Evolutionary conservation across 2,113 vertebrate species (phyloP).

Genomic region (Pseudorhombus dupliciocellatus): DNA sequence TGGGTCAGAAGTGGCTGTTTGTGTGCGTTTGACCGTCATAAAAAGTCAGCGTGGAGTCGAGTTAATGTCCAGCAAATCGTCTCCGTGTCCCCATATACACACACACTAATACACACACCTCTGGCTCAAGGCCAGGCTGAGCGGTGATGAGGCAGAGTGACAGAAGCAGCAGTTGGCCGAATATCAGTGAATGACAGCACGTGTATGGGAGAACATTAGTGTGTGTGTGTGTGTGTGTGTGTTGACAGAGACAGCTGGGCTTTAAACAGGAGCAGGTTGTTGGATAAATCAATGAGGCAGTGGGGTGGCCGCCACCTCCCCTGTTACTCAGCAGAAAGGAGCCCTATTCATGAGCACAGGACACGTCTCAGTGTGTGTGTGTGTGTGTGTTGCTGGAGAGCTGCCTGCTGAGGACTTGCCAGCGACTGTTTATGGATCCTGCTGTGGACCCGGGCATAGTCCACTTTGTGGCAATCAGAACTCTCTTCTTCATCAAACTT

Average conservation of each 20-base stretch:
- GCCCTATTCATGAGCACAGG: constrained; percentile 56
- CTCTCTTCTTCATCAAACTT: constrained; percentile 40
- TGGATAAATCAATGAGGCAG: constrained; percentile 73
- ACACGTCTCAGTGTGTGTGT: constrained; percentile 48
- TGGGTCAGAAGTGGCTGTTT: constrained; percentile 36
- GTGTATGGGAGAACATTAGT: constrained; percentile 17
- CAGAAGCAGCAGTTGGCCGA: constrained; percentile 61
- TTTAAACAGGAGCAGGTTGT: constrained; percentile 71
- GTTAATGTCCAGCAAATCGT: constrained; percentile 49
- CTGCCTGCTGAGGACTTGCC: constrained; percentile 55
- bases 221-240: constrained; percentile 36
- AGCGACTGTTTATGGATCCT: constrained; percentile 50
- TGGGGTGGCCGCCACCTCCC: constrained; percentile 66
- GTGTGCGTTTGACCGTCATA: constrained; percentile 31
- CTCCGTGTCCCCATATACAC: constrained; percentile 18
- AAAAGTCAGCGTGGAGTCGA: constrained; percentile 48
- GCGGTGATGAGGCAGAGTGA: constrained; percentile 45
- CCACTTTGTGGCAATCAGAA: constrained; percentile 42
- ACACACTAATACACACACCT: constrained; percentile 21
- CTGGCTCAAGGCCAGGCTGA: constrained; percentile 50
- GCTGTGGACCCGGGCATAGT: constrained; percentile 37
- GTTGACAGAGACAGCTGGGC: constrained; percentile 71
- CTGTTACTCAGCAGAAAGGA: constrained; percentile 67
- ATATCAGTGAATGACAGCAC: constrained; percentile 37
- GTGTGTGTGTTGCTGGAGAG: constrained; percentile 25